Conservation (phyloP, 1,140 invertebrate species). For the Alviniconcha marisindica region DNA sequence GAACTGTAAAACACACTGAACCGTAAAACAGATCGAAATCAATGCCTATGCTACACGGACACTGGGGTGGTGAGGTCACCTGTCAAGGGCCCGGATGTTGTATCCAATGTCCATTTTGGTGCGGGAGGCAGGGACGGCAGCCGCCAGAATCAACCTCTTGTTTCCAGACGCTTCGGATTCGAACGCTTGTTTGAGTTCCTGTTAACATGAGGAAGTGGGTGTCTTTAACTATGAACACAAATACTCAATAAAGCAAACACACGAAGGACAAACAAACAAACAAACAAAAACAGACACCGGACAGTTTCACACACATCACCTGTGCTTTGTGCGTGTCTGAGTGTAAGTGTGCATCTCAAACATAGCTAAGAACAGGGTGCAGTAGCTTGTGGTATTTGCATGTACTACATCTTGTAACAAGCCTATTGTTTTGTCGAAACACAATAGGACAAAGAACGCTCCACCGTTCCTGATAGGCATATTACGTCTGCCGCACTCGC, state of each 20-base stretch:
- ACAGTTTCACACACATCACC: too few species aligned
- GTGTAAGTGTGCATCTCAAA: too few species aligned
- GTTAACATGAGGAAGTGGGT: neutral
- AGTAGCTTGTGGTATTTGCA: too few species aligned
- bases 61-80: neutral
- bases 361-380: too few species aligned
- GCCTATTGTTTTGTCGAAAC: too few species aligned
- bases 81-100: slow-evolving; percentile 78
- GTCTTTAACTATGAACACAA: neutral
- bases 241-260: too few species aligned
- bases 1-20: neutral
- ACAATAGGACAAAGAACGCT: too few species aligned
- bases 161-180: neutral
- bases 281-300: neutral
- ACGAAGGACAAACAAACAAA: neutral
- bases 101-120: slow-evolving; percentile 79
- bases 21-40: neutral
- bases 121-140: slow-evolving; percentile 48
- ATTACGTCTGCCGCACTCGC: too few species aligned
- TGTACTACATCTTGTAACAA: too few species aligned
- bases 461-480: too few species aligned
- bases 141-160: slow-evolving; percentile 45
- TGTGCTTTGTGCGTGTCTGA: too few species aligned
- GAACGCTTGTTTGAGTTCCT: slow-evolving; percentile 36
- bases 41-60: neutral